phyloP scores from a whole-genome alignment of 2,797 vertebrate genomes.

The Lepus townsendii region DNA sequence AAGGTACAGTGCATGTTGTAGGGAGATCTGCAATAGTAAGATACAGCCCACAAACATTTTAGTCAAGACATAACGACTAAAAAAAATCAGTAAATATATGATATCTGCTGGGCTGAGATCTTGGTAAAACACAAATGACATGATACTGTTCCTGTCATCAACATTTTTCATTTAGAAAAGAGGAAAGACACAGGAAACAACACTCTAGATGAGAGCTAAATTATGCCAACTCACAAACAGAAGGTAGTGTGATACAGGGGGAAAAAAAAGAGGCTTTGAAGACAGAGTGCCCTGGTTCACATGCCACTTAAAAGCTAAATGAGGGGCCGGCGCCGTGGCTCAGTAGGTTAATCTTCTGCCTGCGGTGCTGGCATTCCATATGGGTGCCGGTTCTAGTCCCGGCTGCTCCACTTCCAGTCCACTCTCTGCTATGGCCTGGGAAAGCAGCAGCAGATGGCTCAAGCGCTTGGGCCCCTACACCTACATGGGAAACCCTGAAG shows the following conservation, averaged over 20 bases:
- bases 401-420: no score
- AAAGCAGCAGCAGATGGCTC: no score
- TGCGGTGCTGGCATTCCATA: no score
- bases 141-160: neutral
- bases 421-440: no score
- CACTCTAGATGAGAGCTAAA: neutral
- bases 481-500: no score
- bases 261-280: neutral
- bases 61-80: neutral
- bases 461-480: no score
- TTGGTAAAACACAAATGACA: neutral
- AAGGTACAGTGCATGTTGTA: constrained; percentile 94
- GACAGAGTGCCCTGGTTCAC: neutral
- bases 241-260: neutral
- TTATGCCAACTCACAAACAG: neutral
- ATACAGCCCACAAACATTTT: neutral
- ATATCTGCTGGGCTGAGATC: neutral
- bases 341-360: no score
- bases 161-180: neutral
- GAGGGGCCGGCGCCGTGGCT: neutral
- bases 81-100: neutral
- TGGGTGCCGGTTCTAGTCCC: no score
- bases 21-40: constrained; percentile 89
- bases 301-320: neutral
- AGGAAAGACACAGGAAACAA: neutral